These are phyloP conservation scores for Lordiphosa andalusiaca DNA, from an alignment of 2,888 invertebrate species.

Conservation along the genomic window DNA sequence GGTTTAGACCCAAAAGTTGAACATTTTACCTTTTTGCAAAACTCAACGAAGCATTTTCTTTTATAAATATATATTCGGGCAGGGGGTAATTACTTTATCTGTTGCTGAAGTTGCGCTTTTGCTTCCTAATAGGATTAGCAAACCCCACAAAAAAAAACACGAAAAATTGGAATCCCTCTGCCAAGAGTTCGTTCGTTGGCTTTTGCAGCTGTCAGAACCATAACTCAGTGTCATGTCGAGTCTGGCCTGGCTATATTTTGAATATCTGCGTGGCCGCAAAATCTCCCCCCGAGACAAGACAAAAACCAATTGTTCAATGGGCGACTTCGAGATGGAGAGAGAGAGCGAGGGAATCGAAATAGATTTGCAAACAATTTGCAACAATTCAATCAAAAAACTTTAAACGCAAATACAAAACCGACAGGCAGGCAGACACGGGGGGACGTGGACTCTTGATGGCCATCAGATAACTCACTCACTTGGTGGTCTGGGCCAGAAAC, in stretches of 20 bases:
- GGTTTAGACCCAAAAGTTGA: slow-evolving; percentile 43
- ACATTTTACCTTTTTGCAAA: slow-evolving; percentile 56
- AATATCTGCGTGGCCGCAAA: slow-evolving; percentile 62
- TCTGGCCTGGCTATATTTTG: slow-evolving; percentile 44
- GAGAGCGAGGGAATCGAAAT: slow-evolving; percentile 42
- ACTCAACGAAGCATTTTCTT: slow-evolving; percentile 50
- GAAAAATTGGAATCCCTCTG: slow-evolving; percentile 33
- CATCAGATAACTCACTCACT: slow-evolving; percentile 76
- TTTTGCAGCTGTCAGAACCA: slow-evolving; percentile 73
- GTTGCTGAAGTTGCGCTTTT: slow-evolving; percentile 70
- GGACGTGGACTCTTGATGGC: slow-evolving; percentile 43
- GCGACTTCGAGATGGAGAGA: slow-evolving; percentile 15
- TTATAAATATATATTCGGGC: slow-evolving; percentile 25
- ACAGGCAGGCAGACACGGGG: slow-evolving; percentile 33
- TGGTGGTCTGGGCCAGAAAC: slow-evolving; percentile 55
- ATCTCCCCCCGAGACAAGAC: slow-evolving; percentile 59
- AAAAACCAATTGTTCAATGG: slow-evolving; percentile 70
- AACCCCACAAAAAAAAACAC: slow-evolving; percentile 30
- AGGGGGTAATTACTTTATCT: slow-evolving; percentile 71
- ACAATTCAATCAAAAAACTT: slow-evolving; percentile 79
- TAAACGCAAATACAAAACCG: slow-evolving; percentile 67
- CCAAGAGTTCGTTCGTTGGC: slow-evolving; percentile 42
- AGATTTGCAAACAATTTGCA: slow-evolving; percentile 77
- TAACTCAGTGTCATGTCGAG: slow-evolving; percentile 72
- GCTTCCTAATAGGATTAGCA: slow-evolving; percentile 68